These are phyloP conservation scores for Pogoniulus pusillus DNA, from an alignment of 2,797 vertebrate genomes.

Conservation along the genomic window DNA sequence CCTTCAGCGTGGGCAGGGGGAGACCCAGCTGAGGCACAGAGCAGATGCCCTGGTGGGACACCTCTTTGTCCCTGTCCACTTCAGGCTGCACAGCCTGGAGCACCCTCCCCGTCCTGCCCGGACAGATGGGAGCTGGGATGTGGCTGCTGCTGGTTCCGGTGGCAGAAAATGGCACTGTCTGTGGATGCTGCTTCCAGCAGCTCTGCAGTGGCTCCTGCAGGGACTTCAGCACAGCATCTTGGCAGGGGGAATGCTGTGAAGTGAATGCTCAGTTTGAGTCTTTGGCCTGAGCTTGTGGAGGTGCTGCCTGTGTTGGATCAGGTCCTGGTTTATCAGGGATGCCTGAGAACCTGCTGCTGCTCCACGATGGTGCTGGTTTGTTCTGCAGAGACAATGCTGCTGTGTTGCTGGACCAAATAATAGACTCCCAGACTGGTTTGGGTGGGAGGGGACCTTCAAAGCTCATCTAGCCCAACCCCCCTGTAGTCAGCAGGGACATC, in stretches of 20 bases:
- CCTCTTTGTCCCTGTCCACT: neutral
- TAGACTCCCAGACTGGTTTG: too few relatives aligned
- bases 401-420: too few relatives aligned
- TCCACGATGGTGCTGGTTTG: too few relatives aligned
- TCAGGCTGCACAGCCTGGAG: neutral
- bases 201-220: neutral
- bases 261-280: neutral
- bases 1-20: slow-evolving; percentile 74
- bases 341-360: too few relatives aligned
- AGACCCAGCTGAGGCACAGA: neutral
- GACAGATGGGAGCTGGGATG: neutral
- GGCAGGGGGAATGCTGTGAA: neutral
- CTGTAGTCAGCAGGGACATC: too few relatives aligned
- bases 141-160: neutral
- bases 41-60: neutral
- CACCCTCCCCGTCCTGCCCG: neutral
- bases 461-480: too few relatives aligned
- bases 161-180: neutral
- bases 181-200: neutral
- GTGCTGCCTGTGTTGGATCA: neutral
- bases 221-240: neutral
- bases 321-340: too few relatives aligned
- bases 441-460: too few relatives aligned
- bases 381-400: too few relatives aligned
- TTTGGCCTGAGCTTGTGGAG: neutral